These are phyloP conservation scores for Junco hyemalis DNA, from an alignment of 2,113 vertebrate genomes.

Conservation along the genomic window DNA sequence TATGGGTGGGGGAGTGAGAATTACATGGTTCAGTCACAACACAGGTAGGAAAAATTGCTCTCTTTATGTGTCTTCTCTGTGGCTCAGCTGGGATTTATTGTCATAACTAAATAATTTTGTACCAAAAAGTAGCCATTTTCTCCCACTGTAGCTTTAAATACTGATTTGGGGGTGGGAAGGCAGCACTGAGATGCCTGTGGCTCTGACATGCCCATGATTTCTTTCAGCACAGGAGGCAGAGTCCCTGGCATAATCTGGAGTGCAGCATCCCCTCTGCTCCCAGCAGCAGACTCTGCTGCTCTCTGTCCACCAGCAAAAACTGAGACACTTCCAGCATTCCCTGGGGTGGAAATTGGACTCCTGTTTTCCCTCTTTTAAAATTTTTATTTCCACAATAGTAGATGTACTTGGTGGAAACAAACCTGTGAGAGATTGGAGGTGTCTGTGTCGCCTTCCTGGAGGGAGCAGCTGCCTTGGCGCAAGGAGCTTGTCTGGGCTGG, in stretches of 20 bases:
- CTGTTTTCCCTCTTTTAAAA: not conserved
- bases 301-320: not conserved
- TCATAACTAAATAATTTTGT: constrained; percentile 10
- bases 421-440: not conserved
- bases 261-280: not conserved
- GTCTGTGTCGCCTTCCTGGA: not conserved
- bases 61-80: not conserved
- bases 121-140: constrained; percentile 14
- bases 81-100: constrained; percentile 35
- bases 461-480: not conserved
- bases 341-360: not conserved
- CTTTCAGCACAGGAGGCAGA: not conserved
- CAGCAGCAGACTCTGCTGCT: not conserved
- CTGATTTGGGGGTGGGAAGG: not conserved
- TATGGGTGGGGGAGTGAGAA: not conserved
- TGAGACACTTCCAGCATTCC: not conserved
- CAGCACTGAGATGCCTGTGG: not conserved
- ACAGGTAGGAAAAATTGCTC: constrained; percentile 33
- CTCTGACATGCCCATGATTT: not conserved
- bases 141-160: not conserved
- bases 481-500: not conserved
- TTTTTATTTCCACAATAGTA: not conserved
- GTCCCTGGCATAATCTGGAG: not conserved
- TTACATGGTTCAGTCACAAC: not conserved
- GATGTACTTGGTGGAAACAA: not conserved